Evolutionary conservation across 2,888 invertebrate genomes (phyloP).

Genomic region (Monopis laevigella): DNA sequence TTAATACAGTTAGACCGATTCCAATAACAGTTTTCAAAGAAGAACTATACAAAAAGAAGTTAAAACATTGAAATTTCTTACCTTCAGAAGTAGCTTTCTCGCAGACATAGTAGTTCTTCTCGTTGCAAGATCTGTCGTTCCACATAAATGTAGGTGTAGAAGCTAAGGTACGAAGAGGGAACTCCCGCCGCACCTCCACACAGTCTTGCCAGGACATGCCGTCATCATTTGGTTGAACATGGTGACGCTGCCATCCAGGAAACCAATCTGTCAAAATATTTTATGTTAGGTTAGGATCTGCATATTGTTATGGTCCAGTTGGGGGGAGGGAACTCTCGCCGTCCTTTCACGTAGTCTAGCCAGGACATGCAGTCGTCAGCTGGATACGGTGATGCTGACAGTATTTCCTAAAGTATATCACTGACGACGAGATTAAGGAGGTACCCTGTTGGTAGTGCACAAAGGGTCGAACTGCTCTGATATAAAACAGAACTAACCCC

Average conservation of each 20-base stretch:
- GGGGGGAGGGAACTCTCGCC: not conserved
- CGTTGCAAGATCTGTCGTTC: constrained; percentile 82
- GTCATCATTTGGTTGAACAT: constrained; percentile 83
- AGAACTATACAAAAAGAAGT: too few species aligned
- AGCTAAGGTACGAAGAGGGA: constrained; percentile 64
- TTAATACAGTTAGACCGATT: too few species aligned
- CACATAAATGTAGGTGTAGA: constrained; percentile 73
- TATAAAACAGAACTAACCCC: too few species aligned
- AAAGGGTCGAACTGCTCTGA: too few species aligned
- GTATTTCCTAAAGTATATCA: too few species aligned
- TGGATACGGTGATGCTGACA: too few species aligned
- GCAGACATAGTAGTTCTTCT: constrained; percentile 79
- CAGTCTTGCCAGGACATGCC: constrained; percentile 84
- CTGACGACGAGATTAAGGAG: too few species aligned
- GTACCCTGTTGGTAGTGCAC: too few species aligned
- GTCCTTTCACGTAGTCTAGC: not conserved
- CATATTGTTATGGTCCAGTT: too few species aligned
- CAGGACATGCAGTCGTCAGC: not conserved
- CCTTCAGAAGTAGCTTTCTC: constrained; percentile 74
- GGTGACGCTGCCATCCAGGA: constrained; percentile 79
- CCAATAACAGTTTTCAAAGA: too few species aligned
- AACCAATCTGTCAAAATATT: constrained; percentile 79
- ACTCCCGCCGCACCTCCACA: constrained; percentile 77
- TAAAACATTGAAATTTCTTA: constrained; percentile 36
- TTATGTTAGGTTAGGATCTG: too few species aligned